phyloP scores from a whole-genome alignment of 2,888 invertebrate species.

The Noctua pronuba region DNA sequence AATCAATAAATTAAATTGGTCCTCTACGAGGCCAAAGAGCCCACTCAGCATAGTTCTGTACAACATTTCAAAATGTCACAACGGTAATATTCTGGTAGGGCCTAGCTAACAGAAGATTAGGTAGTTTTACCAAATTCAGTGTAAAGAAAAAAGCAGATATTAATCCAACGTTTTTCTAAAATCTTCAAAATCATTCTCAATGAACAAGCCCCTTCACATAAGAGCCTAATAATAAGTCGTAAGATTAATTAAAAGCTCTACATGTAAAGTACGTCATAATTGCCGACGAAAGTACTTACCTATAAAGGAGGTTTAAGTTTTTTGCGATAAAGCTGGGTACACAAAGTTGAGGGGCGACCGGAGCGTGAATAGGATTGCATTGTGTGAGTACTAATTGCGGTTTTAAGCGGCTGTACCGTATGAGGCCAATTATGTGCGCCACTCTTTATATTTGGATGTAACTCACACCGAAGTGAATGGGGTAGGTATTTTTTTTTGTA shows the following conservation, averaged over 20 bases:
- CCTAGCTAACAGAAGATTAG: background rate
- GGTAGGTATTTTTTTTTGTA: background rate
- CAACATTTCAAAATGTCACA: background rate
- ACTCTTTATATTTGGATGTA: conserved; percentile 56
- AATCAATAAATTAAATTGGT: too few species aligned
- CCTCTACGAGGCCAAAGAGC: too few species aligned
- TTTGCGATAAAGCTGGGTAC: conserved; percentile 58
- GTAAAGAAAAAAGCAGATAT: conserved; percentile 11
- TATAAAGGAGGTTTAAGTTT: conserved; percentile 50
- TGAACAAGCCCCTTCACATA: conserved; percentile 19
- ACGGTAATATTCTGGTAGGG: too few species aligned
- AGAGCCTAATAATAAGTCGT: conserved; percentile 45
- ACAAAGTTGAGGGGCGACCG: conserved; percentile 52
- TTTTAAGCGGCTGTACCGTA: conserved; percentile 63
- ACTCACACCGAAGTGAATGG: conserved; percentile 54
- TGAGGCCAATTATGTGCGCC: conserved; percentile 72
- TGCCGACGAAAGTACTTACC: conserved; percentile 35
- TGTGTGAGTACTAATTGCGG: conserved; percentile 69
- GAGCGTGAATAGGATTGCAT: conserved; percentile 62
- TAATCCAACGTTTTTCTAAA: conserved; percentile 5
- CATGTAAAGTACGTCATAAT: conserved; percentile 47
- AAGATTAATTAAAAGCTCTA: conserved; percentile 58
- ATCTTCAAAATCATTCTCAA: conserved; percentile 29
- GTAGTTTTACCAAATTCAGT: background rate
- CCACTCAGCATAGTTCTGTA: too few species aligned